Percentiles rank a stretch among this genome's conserved stretches.
Evolutionary conservation across 2,797 vertebrate genomes (phyloP).

Genomic region (Myotis myotis): DNA sequence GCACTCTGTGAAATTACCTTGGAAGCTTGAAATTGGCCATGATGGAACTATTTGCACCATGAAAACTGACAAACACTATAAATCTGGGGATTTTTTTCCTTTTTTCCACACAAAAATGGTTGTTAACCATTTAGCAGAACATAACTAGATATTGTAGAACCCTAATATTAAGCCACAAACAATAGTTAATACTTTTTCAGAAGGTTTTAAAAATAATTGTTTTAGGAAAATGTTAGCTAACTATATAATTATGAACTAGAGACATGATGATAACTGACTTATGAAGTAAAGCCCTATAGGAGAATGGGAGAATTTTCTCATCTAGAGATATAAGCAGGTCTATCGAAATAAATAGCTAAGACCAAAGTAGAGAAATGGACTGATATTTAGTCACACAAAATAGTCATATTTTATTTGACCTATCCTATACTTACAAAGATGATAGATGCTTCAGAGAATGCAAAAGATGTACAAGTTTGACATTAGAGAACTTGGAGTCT

Average conservation of each 20-base stretch:
- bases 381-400: not conserved
- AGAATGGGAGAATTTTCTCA: not conserved
- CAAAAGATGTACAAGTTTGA: not conserved
- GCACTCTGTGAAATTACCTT: not conserved
- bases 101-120: not conserved
- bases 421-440: not conserved
- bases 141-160: not conserved
- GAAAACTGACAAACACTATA: not conserved
- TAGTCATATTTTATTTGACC: not conserved
- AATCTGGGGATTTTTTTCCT: not conserved
- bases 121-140: not conserved
- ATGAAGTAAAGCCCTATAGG: not conserved
- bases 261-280: not conserved
- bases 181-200: not conserved
- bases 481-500: not conserved
- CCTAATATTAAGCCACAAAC: not conserved
- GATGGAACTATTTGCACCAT: not conserved
- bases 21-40: not conserved
- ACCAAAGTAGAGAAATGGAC: not conserved
- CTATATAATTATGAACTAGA: not conserved
- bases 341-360: not conserved
- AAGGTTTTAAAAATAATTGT: not conserved
- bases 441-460: not conserved
- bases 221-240: not conserved
- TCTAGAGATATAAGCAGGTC: not conserved